These are phyloP conservation scores for Drosophila diplacantha DNA, from an alignment of 2,888 invertebrate genomes.

Conservation along the genomic window DNA sequence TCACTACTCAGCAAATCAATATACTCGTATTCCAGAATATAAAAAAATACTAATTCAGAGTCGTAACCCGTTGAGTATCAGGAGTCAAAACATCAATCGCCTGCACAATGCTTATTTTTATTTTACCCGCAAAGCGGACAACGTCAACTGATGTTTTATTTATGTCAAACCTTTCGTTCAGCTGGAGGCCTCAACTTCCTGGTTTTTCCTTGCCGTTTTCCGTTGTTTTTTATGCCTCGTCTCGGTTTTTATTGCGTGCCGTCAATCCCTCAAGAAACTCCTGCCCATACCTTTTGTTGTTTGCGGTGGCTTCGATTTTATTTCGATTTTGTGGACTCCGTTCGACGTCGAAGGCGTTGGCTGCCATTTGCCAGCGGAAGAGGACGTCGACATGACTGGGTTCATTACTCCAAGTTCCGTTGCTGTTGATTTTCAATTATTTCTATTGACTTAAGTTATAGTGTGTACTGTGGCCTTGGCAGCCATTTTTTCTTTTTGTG, in stretches of 20 bases:
- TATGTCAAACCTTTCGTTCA: constrained; percentile 46
- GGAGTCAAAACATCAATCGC: constrained; percentile 37
- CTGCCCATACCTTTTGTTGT: constrained; percentile 34
- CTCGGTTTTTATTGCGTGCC: constrained; percentile 41
- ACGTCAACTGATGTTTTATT: constrained; percentile 38
- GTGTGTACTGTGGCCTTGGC: constrained; percentile 30
- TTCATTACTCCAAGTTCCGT: constrained; percentile 38
- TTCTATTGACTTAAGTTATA: constrained; percentile 44
- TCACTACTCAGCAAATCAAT: constrained; percentile 5
- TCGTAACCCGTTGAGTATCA: constrained; percentile 24
- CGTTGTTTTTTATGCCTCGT: constrained; percentile 32
- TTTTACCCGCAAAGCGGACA: constrained; percentile 29
- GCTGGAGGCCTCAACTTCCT: constrained; percentile 37
- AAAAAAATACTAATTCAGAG: constrained; percentile 26
- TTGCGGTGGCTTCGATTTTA: constrained; percentile 40
- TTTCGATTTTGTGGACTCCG: constrained; percentile 29
- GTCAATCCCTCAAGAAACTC: constrained; percentile 42
- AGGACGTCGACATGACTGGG: constrained; percentile 30
- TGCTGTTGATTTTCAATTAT: constrained; percentile 43
- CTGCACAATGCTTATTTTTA: constrained; percentile 31
- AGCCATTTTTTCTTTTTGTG: constrained; percentile 28
- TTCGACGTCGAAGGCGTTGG: constrained; percentile 12
- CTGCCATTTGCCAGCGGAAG: constrained; percentile 11
- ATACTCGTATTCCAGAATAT: neutral
- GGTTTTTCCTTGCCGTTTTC: constrained; percentile 23